Conservation (phyloP, 2,888 invertebrate genomes). For the Sussaba pulchella region DNA sequence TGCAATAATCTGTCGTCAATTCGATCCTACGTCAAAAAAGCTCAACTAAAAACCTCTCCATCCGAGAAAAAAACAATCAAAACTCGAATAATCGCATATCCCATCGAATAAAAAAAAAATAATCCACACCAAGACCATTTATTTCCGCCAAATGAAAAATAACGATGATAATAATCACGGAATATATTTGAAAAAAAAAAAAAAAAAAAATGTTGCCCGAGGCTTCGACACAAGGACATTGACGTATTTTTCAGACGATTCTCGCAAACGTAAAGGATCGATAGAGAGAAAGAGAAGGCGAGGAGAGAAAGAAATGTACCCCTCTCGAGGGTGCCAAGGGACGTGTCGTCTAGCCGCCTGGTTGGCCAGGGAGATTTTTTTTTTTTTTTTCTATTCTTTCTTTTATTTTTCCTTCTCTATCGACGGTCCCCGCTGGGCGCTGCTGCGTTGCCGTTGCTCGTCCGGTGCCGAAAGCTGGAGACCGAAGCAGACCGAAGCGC, state of each 20-base stretch:
- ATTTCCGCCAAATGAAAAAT: no score
- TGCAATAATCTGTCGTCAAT: no score
- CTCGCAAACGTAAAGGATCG: constrained; percentile 42
- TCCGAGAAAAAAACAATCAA: no score
- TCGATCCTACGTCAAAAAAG: no score
- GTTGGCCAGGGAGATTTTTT: background rate
- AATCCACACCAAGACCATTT: no score
- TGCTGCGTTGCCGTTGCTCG: constrained; percentile 55
- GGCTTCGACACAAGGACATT: no score
- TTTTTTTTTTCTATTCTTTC: background rate
- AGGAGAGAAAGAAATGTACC: constrained; percentile 39
- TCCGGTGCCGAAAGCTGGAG: constrained; percentile 79
- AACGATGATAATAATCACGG: no score
- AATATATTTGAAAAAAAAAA: no score
- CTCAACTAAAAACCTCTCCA: no score
- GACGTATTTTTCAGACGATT: constrained; percentile 38
- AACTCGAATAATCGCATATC: no score
- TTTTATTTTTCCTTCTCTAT: constrained; percentile 13
- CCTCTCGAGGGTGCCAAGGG: constrained; percentile 39
- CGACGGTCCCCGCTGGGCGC: constrained; percentile 28
- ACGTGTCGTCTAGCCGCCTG: constrained; percentile 47
- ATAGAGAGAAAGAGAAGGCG: constrained; percentile 27
- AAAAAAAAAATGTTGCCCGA: no score
- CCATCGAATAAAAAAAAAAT: no score
- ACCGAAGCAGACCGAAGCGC: constrained; percentile 9